Percentiles rank a stretch among this genome's conserved stretches.
These are phyloP conservation scores for Rhea pennata DNA, from an alignment of 2,113 vertebrate genomes.

Conservation along the genomic window DNA sequence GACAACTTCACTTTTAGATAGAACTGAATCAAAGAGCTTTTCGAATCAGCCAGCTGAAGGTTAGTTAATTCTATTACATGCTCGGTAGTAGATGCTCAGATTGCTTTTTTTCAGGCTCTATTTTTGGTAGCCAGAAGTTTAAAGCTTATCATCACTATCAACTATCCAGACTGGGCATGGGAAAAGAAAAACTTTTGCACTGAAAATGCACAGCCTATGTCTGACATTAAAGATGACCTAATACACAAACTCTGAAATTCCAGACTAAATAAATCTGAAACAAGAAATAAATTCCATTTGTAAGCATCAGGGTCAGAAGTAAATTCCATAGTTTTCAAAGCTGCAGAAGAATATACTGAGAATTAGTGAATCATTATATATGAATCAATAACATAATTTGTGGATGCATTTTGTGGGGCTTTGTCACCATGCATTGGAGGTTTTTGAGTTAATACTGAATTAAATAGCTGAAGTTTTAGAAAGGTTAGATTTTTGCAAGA, in stretches of 20 bases:
- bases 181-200: background rate
- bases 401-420: background rate
- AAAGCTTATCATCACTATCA: background rate
- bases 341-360: background rate
- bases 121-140: background rate
- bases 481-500: slow-evolving; percentile 2
- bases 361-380: background rate
- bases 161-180: background rate
- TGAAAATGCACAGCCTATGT: background rate
- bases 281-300: background rate
- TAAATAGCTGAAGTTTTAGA: background rate
- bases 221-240: background rate
- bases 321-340: background rate
- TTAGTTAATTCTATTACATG: background rate
- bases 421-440: background rate
- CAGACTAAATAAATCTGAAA: background rate
- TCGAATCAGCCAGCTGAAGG: background rate
- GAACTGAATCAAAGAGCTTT: background rate
- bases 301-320: background rate
- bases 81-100: background rate
- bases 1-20: background rate
- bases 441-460: background rate
- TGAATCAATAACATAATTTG: background rate
- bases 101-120: background rate
- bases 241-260: background rate